These are phyloP conservation scores for Eledone cirrhosa DNA, from an alignment of 2,888 invertebrate species.

Conservation along the genomic window DNA sequence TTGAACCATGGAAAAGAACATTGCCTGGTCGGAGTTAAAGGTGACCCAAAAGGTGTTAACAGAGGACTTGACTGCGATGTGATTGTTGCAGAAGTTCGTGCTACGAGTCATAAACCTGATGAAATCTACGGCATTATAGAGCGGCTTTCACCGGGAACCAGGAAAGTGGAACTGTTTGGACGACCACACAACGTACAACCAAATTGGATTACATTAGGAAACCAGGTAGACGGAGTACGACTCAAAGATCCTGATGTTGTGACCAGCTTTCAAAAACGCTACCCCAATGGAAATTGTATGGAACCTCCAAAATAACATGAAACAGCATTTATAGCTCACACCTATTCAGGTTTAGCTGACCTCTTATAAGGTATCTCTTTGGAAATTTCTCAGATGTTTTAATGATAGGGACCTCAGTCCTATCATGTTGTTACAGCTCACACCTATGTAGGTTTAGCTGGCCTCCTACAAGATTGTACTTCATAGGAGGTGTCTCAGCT, in stretches of 20 bases:
- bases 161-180: conserved; percentile 97
- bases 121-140: conserved; percentile 99
- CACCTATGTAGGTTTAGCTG: too few species aligned
- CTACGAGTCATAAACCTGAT: conserved; percentile 97
- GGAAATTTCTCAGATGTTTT: too few species aligned
- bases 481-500: too few species aligned
- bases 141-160: conserved; percentile 91
- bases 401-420: too few species aligned
- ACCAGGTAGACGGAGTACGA: conserved; percentile 94
- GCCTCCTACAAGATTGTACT: too few species aligned
- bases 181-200: conserved; percentile 97
- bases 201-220: conserved; percentile 95
- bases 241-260: conserved; percentile 91
- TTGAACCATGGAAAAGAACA: conserved; percentile 98
- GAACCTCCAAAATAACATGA: conserved; percentile 46
- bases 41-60: conserved; percentile 85
- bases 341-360: too few species aligned
- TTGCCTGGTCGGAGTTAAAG: conserved; percentile 94
- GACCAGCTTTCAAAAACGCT: conserved; percentile 84
- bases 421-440: too few species aligned
- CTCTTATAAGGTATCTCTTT: too few species aligned
- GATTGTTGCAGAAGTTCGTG: conserved; percentile 96
- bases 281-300: conserved; percentile 81
- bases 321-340: too few species aligned
- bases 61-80: conserved; percentile 96